Evolutionary conservation across 2,888 invertebrate species (phyloP).

Genomic region (Drosophila austrosaltans): DNA sequence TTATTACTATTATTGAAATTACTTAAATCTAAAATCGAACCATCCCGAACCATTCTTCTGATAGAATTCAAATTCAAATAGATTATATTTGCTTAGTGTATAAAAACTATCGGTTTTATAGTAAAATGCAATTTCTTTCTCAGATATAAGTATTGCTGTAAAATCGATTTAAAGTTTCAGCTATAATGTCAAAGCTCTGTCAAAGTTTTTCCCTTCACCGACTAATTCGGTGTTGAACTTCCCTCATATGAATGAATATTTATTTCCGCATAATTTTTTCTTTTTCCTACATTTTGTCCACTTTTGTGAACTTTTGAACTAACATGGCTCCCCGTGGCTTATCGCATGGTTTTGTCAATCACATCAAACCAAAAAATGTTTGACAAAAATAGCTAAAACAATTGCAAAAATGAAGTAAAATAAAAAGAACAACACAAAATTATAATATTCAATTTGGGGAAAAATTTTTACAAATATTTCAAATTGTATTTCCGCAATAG

Average conservation of each 20-base stretch:
- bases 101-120: background rate
- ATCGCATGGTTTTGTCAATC: slow-evolving; percentile 40
- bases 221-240: slow-evolving; percentile 4
- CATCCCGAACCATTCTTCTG: too few relatives aligned
- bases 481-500: background rate
- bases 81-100: too few relatives aligned
- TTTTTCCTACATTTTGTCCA: slow-evolving; percentile 34
- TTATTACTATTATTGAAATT: too few relatives aligned
- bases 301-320: slow-evolving; percentile 39
- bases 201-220: slow-evolving; percentile 3
- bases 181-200: slow-evolving; percentile 20
- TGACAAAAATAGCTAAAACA: background rate
- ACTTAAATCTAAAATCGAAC: too few relatives aligned
- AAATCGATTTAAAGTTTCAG: slow-evolving; percentile 72
- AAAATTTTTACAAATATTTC: slow-evolving; percentile 9
- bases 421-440: background rate
- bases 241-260: slow-evolving; percentile 55
- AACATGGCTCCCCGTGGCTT: slow-evolving; percentile 51
- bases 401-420: background rate
- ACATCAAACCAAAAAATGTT: slow-evolving; percentile 21
- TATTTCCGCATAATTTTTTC: slow-evolving; percentile 69
- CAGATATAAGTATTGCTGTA: slow-evolving; percentile 60
- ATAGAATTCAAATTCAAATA: too few relatives aligned
- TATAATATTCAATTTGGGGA: slow-evolving; percentile 2
- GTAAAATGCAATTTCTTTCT: slow-evolving; percentile 17